Base-by-base conservation (phyloP, 2,888 invertebrate genomes). In the Oscheius sp. region DNA sequence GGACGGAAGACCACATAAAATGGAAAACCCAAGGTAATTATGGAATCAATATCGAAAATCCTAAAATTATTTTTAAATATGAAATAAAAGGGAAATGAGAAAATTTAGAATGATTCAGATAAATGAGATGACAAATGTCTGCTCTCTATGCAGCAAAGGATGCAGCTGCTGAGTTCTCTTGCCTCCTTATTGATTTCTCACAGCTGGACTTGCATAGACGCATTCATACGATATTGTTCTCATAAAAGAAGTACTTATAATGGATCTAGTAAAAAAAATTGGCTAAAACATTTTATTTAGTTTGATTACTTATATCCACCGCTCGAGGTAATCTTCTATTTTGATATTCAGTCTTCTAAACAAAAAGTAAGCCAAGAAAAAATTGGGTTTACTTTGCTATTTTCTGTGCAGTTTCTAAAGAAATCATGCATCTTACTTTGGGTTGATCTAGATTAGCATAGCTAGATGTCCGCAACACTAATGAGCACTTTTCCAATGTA, bases 1-100 rank as follows among this genome's bases (percentile, higher is more conserved):
- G 69, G 14, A 67, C 67, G 1, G 61, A 38, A n/a, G 67, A 61
- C 22, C 41, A 41, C 59, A 59, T 59, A 22, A 41, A 59, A 47
- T 14, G 51, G 32, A n/a, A n/a, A n/a, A n/a, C n/a, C n/a, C n/a
- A n/a, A n/a, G n/a, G n/a, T n/a, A n/a, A n/a, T n/a, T n/a, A n/a
- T n/a, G n/a, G n/a, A n/a, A n/a, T n/a, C n/a, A n/a, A n/a, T n/a
- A n/a, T n/a, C n/a, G n/a, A n/a, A n/a, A n/a, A n/a, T n/a, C n/a
- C n/a, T n/a, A n/a, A n/a, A n/a, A n/a, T n/a, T n/a, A n/a, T n/a
- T n/a, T n/a, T n/a, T n/a, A n/a, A n/a, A n/a, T n/a, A n/a, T n/a
- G n/a, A n/a, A n/a, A n/a, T n/a, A n/a, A n/a, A n/a, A n/a, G n/a
- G n/a, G n/a, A n/a, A n/a, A n/a, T n/a, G n/a, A n/a, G n/a, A n/a